These are phyloP conservation scores for Oncorhynchus kisutch DNA, from an alignment of 2,113 vertebrate species.

Conservation along the genomic window DNA sequence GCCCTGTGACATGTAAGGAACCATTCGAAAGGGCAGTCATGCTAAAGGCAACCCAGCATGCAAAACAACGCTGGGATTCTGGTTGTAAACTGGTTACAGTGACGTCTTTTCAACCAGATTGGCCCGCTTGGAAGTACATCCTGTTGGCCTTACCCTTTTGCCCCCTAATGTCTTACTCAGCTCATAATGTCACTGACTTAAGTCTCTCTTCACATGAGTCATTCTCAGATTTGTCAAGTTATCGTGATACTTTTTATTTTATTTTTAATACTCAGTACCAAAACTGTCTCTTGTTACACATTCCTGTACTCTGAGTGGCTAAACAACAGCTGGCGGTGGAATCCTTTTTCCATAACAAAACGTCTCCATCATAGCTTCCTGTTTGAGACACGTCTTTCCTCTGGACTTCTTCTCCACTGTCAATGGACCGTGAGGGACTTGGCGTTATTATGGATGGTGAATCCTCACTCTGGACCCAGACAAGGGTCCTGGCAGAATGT, in stretches of 20 bases:
- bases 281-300: conserved; percentile 34
- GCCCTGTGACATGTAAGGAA: not conserved
- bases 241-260: no score
- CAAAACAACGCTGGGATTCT: no score
- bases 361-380: conserved; percentile 17
- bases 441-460: conserved; percentile 6
- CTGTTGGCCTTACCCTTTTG: no score
- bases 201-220: not conserved
- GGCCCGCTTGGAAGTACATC: no score
- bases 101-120: no score
- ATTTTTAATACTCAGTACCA: not conserved
- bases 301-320: conserved; percentile 15
- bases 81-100: no score
- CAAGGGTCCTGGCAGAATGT: conserved; percentile 19
- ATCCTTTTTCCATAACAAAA: conserved; percentile 34
- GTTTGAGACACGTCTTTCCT: not conserved
- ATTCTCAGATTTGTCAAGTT: not conserved
- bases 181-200: no score
- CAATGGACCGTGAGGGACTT: not conserved
- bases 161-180: no score
- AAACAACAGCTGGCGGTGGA: conserved; percentile 32
- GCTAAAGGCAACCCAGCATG: conserved; percentile 1
- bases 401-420: conserved; percentile 3
- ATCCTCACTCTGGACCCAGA: conserved; percentile 9
- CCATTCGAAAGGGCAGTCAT: conserved; percentile 20